Evolutionary conservation across 2,888 invertebrate species (phyloP).

Genomic region (Ecdyonurus torrentis): DNA sequence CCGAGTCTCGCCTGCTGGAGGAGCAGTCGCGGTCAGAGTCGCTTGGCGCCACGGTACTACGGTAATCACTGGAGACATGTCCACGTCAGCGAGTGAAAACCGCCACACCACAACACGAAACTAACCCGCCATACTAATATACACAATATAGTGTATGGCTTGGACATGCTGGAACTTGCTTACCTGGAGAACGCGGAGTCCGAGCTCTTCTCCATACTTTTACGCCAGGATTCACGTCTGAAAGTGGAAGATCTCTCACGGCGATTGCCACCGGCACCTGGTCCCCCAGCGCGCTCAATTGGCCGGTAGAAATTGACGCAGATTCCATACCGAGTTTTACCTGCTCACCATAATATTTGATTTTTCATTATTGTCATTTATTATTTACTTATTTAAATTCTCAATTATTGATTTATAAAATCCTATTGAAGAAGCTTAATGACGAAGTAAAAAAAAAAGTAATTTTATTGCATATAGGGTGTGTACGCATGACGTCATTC

Average conservation of each 20-base stretch:
- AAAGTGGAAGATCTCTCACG: constrained; percentile 37
- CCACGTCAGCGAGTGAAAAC: constrained; percentile 15
- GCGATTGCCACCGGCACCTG: constrained; percentile 22
- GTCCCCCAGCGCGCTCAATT: constrained; percentile 45
- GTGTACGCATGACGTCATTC: no score
- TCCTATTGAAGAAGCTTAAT: no score
- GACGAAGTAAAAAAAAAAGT: no score
- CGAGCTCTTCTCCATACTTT: constrained; percentile 81
- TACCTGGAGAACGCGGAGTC: constrained; percentile 90
- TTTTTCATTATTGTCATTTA: no score
- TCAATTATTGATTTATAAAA: no score
- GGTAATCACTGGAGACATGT: constrained; percentile 60
- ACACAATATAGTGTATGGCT: not conserved
- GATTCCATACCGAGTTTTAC: constrained; percentile 84
- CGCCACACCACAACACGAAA: no score
- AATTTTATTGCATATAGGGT: no score
- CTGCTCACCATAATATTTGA: constrained; percentile 28
- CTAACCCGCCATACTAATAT: no score
- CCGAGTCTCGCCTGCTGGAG: constrained; percentile 47
- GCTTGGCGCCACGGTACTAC: constrained; percentile 76
- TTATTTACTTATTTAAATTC: no score
- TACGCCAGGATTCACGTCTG: constrained; percentile 76
- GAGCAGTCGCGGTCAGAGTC: constrained; percentile 79
- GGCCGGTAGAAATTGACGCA: constrained; percentile 98
- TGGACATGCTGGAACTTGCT: not conserved